Evolutionary conservation across 2,888 invertebrate genomes (phyloP).

Genomic region (Tenthredo livida): DNA sequence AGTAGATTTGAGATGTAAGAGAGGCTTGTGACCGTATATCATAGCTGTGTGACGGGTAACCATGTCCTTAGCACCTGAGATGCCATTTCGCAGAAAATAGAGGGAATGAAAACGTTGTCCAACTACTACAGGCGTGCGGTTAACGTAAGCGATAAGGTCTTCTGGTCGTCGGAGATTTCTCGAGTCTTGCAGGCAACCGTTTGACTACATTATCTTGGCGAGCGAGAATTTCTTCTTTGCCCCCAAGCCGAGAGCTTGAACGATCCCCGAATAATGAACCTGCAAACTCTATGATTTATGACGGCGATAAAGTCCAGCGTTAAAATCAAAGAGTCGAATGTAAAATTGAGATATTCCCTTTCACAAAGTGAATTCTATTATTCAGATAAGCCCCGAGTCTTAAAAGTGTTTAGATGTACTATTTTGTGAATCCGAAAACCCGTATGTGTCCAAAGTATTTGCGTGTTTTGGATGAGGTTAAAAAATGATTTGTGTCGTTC

Average conservation of each 20-base stretch:
- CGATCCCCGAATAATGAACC: conserved; percentile 36
- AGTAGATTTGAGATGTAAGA: conserved; percentile 46
- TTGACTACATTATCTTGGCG: conserved; percentile 34
- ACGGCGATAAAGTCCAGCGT: conserved; percentile 20
- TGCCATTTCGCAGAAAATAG: conserved; percentile 48
- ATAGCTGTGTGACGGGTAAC: conserved; percentile 32
- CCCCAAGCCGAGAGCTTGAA: conserved; percentile 21
- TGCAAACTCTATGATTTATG: conserved; percentile 29
- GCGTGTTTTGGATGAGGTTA: conserved; percentile 16
- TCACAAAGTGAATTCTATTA: conserved; percentile 16
- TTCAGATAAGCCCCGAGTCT: background rate
- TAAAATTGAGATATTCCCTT: conserved; percentile 22
- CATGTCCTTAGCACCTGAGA: conserved; percentile 51
- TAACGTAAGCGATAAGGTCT: conserved; percentile 43
- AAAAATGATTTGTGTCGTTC: conserved; percentile 28
- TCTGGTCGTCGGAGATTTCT: conserved; percentile 31
- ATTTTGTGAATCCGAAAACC: background rate
- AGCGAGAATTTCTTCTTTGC: conserved; percentile 15
- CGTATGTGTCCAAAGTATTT: background rate
- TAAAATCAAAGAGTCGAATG: conserved; percentile 5
- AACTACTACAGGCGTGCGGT: conserved; percentile 39
- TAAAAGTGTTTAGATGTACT: conserved; percentile 29
- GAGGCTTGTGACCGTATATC: conserved; percentile 48
- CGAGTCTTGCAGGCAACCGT: conserved; percentile 15
- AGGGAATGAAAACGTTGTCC: conserved; percentile 51